Base-by-base conservation (phyloP, 2,113 vertebrate genomes). In the Gnathonemus longibarbis region DNA sequence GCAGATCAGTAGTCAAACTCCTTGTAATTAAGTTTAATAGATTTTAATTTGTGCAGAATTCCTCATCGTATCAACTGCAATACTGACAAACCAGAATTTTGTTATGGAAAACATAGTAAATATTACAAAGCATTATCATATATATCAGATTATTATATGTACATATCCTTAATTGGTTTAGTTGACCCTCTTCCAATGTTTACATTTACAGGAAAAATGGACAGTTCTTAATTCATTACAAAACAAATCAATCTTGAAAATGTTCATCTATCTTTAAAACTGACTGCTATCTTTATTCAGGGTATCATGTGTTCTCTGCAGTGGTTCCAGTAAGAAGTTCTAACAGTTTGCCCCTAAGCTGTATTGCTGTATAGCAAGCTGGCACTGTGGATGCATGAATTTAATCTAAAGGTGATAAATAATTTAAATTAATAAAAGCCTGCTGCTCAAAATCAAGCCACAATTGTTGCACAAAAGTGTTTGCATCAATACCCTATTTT, bases 401-500 rank as follows among this genome's bases (percentile, higher is more conserved):
- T 52, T 87, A 87, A 53, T 53, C 24, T 53, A 87, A 17, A 35
- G 49, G 89, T 39, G 92, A 91, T 85, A 88, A 89, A 90, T 92
- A 27, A 19, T 88, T 89, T 90, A 48, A 83, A 90, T 91, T 92
- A 93, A 94, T 94, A 87, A 89, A 88, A 84, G 46, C 89, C 90
- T 87, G 49, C 50, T 19, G 7, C 88, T 92, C 84, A 53, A 90
- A 91, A 89, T 88, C 91, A 90, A 24, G 80, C 89, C 58, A 88
- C 90, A 92, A 92, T 92, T 91, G 80, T 88, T 39, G n/a, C 85
- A 45, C 89, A 89, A 89, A 89, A 93, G 91, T 89, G 90, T 89
- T 84, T 88, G 70, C 92, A 91, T 93, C 92, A 88, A 88, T 92
- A 83, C 92, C 90, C 93, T n/a, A 91, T 89, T 90, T 91, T 92